Percentiles rank a stretch among this genome's conserved stretches.
Evolutionary conservation across 1,140 invertebrate genomes (phyloP).

Genomic region (Apis florea): DNA sequence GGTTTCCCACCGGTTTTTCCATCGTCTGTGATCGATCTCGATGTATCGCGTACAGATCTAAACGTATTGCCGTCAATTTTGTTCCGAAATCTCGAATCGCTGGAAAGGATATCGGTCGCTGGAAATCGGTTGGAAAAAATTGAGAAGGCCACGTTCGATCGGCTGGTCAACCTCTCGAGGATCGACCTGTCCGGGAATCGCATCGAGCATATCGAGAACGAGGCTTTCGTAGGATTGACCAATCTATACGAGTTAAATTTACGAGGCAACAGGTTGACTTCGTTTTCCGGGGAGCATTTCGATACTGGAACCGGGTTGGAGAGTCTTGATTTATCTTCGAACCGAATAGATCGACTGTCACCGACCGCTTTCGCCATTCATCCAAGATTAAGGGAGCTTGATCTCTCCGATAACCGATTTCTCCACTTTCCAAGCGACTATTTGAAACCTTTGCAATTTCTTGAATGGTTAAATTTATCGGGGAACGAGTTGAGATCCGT

Average conservation of each 20-base stretch:
- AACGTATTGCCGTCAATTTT: constrained; percentile 86
- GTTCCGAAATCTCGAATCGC: constrained; percentile 84
- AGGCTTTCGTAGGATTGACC: constrained; percentile 87
- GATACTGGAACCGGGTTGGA: constrained; percentile 88
- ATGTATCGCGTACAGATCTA: constrained; percentile 87
- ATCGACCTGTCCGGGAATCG: constrained; percentile 89
- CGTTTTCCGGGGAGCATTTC: constrained; percentile 88
- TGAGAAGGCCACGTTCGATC: constrained; percentile 86
- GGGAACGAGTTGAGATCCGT: constrained; percentile 88
- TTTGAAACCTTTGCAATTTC: constrained; percentile 86
- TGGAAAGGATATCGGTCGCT: constrained; percentile 85
- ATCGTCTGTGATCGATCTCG: constrained; percentile 82
- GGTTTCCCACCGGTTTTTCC: constrained; percentile 79
- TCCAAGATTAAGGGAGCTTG: constrained; percentile 85
- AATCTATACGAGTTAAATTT: constrained; percentile 89
- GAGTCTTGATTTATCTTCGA: constrained; percentile 88
- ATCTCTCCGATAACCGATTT: constrained; percentile 87
- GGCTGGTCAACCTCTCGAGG: constrained; percentile 85
- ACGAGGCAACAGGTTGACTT: constrained; percentile 87
- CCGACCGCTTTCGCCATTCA: constrained; percentile 91
- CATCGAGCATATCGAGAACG: constrained; percentile 88
- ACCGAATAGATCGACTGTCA: constrained; percentile 87
- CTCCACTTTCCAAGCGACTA: constrained; percentile 91
- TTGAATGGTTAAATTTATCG: constrained; percentile 88
- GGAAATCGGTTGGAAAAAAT: constrained; percentile 87